Evolutionary conservation across 1,140 invertebrate genomes (phyloP).

Genomic region (Druon quercuslanigerum): DNA sequence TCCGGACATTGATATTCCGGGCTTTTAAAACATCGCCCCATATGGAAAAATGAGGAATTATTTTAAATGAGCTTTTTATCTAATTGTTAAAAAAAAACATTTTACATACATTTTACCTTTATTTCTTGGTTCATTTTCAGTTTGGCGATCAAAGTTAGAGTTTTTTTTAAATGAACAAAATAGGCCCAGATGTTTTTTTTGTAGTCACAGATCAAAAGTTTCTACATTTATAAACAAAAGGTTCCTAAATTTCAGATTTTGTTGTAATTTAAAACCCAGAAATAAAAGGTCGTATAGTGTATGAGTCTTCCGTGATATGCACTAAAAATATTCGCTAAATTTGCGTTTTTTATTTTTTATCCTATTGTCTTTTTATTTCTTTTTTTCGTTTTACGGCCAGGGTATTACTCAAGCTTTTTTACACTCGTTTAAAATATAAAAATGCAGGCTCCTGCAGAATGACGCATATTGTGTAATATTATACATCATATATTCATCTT

Average conservation of each 20-base stretch:
- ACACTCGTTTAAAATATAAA: background rate
- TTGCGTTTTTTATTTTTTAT: background rate
- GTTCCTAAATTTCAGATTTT: too few relatives aligned
- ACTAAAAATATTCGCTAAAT: background rate
- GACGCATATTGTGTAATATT: slow-evolving; percentile 23
- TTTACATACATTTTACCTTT: too few relatives aligned
- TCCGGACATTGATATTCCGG: background rate
- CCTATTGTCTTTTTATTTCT: background rate
- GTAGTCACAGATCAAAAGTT: too few relatives aligned
- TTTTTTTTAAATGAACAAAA: too few relatives aligned
- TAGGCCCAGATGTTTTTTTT: too few relatives aligned
- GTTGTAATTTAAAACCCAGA: too few relatives aligned
- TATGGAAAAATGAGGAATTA: too few relatives aligned
- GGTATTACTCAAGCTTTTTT: background rate
- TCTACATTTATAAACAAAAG: too few relatives aligned
- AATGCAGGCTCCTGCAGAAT: background rate
- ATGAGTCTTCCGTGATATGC: background rate
- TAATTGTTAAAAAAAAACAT: background rate
- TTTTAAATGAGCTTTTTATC: background rate
- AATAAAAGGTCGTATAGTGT: background rate
- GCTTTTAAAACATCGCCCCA: background rate
- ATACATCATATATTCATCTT: slow-evolving; percentile 25
- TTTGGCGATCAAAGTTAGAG: too few relatives aligned
- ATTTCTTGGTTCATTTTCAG: too few relatives aligned
- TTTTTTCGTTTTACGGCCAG: background rate